Conservation (phyloP, 2,797 vertebrate species). For the Bradypodion ventrale region DNA sequence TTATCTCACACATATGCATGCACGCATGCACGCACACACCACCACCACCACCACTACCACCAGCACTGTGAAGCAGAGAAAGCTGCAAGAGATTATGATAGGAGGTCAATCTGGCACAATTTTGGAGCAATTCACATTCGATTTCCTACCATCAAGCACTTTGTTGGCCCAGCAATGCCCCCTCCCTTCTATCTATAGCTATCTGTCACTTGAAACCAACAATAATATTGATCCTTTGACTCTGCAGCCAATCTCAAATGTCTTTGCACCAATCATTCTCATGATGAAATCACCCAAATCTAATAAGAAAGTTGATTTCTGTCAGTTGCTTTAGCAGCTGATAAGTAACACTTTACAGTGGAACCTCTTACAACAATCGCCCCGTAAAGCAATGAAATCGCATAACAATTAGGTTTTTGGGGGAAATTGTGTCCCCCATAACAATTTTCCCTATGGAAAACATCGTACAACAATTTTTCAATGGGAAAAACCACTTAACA, state of each 20-base stretch:
- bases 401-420: no score
- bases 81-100: not conserved
- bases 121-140: not conserved
- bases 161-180: not conserved
- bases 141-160: not conserved
- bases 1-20: not conserved
- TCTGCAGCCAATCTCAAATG: not conserved
- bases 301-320: constrained; percentile 1
- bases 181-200: not conserved
- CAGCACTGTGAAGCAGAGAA: not conserved
- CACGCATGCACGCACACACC: no score
- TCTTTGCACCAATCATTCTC: not conserved
- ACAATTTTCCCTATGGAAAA: no score
- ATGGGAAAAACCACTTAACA: no score
- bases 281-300: not conserved
- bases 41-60: no score
- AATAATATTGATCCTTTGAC: no score
- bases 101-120: not conserved
- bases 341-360: not conserved
- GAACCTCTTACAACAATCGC: no score
- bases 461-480: no score
- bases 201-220: constrained; percentile 8
- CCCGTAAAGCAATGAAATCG: no score
- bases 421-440: no score
- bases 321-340: not conserved